Evolutionary conservation across 2,888 invertebrate species (phyloP), one percentile per base, ranked within the genome.

Genomic region (Neoitamus cyanurus): DNA sequence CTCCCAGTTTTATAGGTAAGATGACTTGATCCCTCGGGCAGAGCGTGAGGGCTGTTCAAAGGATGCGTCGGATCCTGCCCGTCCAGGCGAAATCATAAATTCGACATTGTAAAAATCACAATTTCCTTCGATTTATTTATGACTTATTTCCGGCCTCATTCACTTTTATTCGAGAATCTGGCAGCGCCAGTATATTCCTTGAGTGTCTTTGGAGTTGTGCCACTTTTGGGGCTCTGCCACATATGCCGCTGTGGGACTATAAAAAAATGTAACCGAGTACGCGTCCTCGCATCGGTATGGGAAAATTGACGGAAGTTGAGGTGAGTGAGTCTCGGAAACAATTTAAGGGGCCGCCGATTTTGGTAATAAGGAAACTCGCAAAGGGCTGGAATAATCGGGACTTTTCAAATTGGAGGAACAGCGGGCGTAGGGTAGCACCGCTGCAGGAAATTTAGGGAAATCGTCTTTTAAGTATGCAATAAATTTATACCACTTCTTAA

Each of bases 81-180:
- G 28, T 20, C 30, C 13, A 3, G 13, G 20, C 36, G 28, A 6
- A 69, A 25, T 36, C 69, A 34, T 70, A 85, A 31, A 82, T 80
- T 80, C 78, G 46, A 77, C 77, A 86, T 84, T 84, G 78, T 83
- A 48, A 58, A 86, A 87, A 87, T 88, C 86, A 86, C 85, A 86
- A 87, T 87, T 84, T 77, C 78, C 80, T 85, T 86, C 87, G 87
- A 88, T 87, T 87, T 88, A 88, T 88, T 88, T 88, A 88, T 87
- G 88, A 87, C 86, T 88, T 87, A 87, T 88, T 88, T 88, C 87
- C 87, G 87, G 87, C 87, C 87, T 88, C 86, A 87, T 87, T 88
- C 86, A 86, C 86, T 83, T 85, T 85, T 83, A 58, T 25, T 58
- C 9, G 25, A 25, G 25, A 20, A 58, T 2, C 6, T 37, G 9